phyloP scores from a whole-genome alignment of 1,140 invertebrate genomes.

The Drosophila pseudoobscura region DNA sequence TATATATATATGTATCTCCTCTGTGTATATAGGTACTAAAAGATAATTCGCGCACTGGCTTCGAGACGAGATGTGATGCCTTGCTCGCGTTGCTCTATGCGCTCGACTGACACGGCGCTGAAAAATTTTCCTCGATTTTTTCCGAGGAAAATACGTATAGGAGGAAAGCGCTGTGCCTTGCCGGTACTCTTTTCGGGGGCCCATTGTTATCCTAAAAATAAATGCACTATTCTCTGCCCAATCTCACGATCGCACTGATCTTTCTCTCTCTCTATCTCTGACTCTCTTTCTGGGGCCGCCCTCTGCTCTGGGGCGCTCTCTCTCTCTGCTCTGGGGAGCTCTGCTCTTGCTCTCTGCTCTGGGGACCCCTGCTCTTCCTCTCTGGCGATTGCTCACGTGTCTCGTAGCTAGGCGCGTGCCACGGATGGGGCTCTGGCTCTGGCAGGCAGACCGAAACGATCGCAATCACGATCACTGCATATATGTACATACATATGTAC shows the following conservation, averaged over 20 bases:
- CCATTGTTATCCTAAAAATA: slow-evolving; percentile 81
- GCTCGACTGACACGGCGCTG: slow-evolving; percentile 63
- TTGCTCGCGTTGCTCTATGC: slow-evolving; percentile 74
- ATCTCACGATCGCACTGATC: neutral
- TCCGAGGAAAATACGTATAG: slow-evolving; percentile 35
- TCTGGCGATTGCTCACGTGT: slow-evolving; percentile 56
- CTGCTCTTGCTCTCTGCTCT: slow-evolving; percentile 1
- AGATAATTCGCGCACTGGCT: slow-evolving; percentile 65
- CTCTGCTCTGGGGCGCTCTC: neutral
- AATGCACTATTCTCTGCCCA: slow-evolving; percentile 42
- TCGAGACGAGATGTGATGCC: slow-evolving; percentile 33
- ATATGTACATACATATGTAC: neutral
- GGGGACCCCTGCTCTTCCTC: slow-evolving; percentile 9
- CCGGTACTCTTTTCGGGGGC: slow-evolving; percentile 50
- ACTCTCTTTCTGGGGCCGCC: slow-evolving; percentile 1
- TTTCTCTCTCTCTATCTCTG: slow-evolving; percentile 22
- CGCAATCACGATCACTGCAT: slow-evolving; percentile 56
- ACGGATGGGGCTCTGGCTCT: slow-evolving; percentile 10
- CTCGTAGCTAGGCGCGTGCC: slow-evolving; percentile 59
- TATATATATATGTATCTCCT: slow-evolving; percentile 27
- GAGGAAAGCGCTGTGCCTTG: slow-evolving; percentile 42
- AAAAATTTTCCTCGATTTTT: slow-evolving; percentile 67
- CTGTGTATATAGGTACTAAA: slow-evolving; percentile 1
- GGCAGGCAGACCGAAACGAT: slow-evolving; percentile 47
- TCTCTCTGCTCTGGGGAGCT: neutral